These are phyloP conservation scores for Nestor notabilis DNA, from an alignment of 2,113 vertebrate species.

Conservation along the genomic window DNA sequence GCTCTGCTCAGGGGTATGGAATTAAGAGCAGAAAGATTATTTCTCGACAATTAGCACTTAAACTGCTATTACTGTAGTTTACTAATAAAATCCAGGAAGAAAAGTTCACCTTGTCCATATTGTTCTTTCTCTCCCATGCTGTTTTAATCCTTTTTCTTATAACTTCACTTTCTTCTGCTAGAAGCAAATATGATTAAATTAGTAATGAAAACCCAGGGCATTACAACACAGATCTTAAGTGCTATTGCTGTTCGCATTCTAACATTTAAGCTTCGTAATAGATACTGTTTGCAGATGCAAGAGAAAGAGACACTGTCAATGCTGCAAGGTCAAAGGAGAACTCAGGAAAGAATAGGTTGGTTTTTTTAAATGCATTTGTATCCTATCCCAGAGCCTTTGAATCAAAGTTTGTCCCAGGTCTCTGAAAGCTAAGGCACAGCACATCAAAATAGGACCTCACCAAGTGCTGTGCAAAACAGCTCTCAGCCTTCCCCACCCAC, in stretches of 20 bases:
- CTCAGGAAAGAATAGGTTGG: not conserved
- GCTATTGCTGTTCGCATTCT: not conserved
- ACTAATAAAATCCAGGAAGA: not conserved
- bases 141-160: not conserved
- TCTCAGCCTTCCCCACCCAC: not conserved
- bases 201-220: not conserved
- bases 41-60: not conserved
- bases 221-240: not conserved
- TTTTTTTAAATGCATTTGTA: not conserved
- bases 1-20: not conserved
- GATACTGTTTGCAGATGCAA: not conserved
- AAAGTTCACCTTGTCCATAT: not conserved
- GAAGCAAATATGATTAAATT: not conserved
- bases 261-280: not conserved
- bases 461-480: fast-evolving
- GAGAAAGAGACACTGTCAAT: not conserved
- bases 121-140: not conserved
- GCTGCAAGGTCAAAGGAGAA: not conserved
- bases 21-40: not conserved
- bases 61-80: not conserved
- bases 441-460: not conserved
- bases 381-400: not conserved
- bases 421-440: not conserved
- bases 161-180: not conserved
- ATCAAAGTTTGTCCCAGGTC: not conserved